These are phyloP conservation scores for Tetanocera ferruginea DNA, from an alignment of 2,888 invertebrate species.

Conservation along the genomic window DNA sequence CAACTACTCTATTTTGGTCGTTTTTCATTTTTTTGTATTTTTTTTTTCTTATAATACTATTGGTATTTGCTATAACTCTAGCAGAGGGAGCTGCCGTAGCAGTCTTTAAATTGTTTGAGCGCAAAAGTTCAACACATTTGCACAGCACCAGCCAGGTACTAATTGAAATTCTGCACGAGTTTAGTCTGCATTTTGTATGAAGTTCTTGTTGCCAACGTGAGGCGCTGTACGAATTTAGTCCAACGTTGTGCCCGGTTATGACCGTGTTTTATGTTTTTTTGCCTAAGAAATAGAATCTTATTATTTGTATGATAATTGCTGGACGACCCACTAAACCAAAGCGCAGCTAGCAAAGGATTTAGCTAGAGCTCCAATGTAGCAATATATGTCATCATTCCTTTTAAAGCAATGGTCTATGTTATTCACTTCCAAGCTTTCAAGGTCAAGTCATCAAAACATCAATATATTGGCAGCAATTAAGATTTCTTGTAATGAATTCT, in stretches of 20 bases:
- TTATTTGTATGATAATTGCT: conserved; percentile 35
- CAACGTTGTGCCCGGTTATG: not conserved
- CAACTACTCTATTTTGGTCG: not conserved
- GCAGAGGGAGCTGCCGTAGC: not conserved
- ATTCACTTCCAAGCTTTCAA: no score
- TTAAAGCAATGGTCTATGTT: no score
- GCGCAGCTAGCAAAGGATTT: not conserved
- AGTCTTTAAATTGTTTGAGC: not conserved
- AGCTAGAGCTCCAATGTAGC: not conserved
- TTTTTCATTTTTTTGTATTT: not conserved
- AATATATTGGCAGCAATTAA: no score
- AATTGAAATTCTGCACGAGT: conserved; percentile 58
- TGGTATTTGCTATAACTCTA: not conserved
- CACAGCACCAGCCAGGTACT: conserved; percentile 42
- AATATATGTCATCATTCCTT: not conserved
- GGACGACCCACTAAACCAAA: conserved; percentile 22
- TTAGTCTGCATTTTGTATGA: conserved; percentile 41
- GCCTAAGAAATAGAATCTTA: conserved; percentile 2
- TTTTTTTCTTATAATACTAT: not conserved
- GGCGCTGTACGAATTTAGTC: not conserved
- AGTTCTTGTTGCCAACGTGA: not conserved
- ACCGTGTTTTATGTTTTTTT: not conserved
- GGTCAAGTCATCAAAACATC: no score
- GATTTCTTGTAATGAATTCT: no score
- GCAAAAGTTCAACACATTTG: not conserved